A percentile compares a stretch with the other conserved stretches of the same genome.
These are phyloP conservation scores for Penaeus monodon DNA, from an alignment of 2,888 invertebrate genomes.

Conservation along the genomic window DNA sequence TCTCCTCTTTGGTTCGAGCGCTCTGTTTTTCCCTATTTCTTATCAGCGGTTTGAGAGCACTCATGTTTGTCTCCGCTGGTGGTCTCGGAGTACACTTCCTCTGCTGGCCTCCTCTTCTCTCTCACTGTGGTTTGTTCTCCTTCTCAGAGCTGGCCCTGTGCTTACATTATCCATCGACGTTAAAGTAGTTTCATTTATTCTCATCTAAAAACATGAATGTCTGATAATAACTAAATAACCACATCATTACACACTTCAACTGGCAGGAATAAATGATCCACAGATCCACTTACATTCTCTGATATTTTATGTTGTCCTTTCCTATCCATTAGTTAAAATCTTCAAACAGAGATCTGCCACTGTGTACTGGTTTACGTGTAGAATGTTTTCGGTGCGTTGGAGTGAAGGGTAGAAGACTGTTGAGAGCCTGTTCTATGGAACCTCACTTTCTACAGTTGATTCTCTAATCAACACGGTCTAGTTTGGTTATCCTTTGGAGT, in stretches of 20 bases:
- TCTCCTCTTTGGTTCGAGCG: constrained; percentile 79
- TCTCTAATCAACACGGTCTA: constrained; percentile 37
- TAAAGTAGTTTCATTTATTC: not conserved
- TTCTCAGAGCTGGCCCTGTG: constrained; percentile 64
- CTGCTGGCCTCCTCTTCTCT: constrained; percentile 56
- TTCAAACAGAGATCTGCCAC: constrained; percentile 24
- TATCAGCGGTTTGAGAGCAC: constrained; percentile 39
- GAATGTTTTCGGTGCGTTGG: constrained; percentile 35
- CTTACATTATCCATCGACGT: constrained; percentile 62
- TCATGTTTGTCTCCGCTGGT: constrained; percentile 33
- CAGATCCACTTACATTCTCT: constrained; percentile 34
- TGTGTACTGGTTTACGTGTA: constrained; percentile 23
- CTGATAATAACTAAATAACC: too few relatives aligned
- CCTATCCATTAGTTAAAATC: constrained; percentile 50
- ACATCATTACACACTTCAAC: not conserved
- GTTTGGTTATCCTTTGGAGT: constrained; percentile 25
- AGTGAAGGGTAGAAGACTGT: constrained; percentile 31
- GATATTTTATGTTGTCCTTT: constrained; percentile 32
- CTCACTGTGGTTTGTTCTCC: constrained; percentile 53
- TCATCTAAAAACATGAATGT: too few relatives aligned
- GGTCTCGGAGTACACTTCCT: constrained; percentile 58
- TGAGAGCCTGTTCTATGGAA: constrained; percentile 36
- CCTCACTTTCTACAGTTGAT: constrained; percentile 31
- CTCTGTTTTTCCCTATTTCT: constrained; percentile 68
- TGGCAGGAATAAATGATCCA: not conserved